A percentile compares a stretch with the other conserved stretches of the same genome.
Conservation (phyloP, 2,797 vertebrate genomes). For the Lepus oiostolus region DNA sequence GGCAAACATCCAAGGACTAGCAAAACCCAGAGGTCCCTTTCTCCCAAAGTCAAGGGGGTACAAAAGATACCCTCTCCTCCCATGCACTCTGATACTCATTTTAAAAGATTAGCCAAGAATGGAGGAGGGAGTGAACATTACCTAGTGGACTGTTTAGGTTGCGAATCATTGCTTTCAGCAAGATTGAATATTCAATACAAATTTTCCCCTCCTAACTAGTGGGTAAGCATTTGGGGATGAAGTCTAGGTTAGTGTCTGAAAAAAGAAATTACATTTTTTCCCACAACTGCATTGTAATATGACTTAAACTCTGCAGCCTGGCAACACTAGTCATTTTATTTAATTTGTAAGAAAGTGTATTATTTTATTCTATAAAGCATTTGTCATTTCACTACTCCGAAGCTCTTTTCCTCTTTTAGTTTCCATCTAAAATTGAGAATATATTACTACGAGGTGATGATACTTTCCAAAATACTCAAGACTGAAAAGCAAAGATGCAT, state of each 20-base stretch:
- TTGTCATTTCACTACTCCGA: background rate
- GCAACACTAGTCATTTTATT: slow-evolving; percentile 17
- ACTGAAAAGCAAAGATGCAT: slow-evolving; percentile 6
- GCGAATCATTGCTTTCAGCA: background rate
- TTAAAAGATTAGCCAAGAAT: background rate
- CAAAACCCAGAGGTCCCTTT: background rate
- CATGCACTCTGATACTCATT: background rate
- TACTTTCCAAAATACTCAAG: slow-evolving; percentile 21
- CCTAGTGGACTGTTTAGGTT: background rate
- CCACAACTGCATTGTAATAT: background rate
- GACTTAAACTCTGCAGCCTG: slow-evolving; percentile 29
- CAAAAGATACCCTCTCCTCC: background rate
- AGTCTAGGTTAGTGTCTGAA: background rate
- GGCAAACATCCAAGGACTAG: background rate
- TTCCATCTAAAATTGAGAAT: slow-evolving; percentile 26
- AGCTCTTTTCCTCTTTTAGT: background rate
- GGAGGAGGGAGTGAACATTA: background rate
- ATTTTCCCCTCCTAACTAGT: background rate
- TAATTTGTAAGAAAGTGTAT: slow-evolving; percentile 11
- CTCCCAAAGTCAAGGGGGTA: background rate
- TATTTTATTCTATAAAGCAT: slow-evolving; percentile 4
- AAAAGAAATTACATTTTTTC: background rate
- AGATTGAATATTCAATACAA: background rate
- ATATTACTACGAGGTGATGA: background rate
- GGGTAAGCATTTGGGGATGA: slow-evolving; percentile 20